phyloP scores from a whole-genome alignment of 2,888 invertebrate species.

The Stenolophus ochropezus region DNA sequence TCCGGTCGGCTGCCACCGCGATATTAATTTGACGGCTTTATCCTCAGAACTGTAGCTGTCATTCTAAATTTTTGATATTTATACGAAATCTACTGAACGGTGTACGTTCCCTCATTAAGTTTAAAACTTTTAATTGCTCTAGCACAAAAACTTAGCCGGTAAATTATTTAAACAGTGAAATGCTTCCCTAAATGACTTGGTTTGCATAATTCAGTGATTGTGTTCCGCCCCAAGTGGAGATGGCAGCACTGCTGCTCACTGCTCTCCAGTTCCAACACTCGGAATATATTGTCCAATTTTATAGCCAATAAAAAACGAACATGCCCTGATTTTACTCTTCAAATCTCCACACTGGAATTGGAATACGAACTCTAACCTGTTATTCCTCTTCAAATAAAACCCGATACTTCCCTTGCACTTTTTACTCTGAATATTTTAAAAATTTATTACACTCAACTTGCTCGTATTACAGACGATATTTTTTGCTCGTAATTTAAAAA shows the following conservation, averaged over 20 bases:
- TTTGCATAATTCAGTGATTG: slow-evolving; percentile 59
- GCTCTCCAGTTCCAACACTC: not conserved
- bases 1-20: slow-evolving; percentile 9
- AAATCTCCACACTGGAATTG: slow-evolving; percentile 35
- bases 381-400: slow-evolving; percentile 11
- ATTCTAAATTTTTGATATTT: slow-evolving; percentile 51
- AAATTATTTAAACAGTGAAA: slow-evolving; percentile 57
- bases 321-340: slow-evolving; percentile 56
- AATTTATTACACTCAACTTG: not conserved
- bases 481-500: too few relatives aligned
- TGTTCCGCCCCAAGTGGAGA: slow-evolving; percentile 10
- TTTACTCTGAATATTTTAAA: not conserved
- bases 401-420: not conserved
- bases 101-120: slow-evolving; percentile 37
- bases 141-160: slow-evolving; percentile 49
- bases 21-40: slow-evolving; percentile 48
- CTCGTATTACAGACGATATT: too few relatives aligned
- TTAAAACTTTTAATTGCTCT: slow-evolving; percentile 51
- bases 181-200: slow-evolving; percentile 50
- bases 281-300: slow-evolving; percentile 55
- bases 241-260: slow-evolving; percentile 37
- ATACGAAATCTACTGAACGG: slow-evolving; percentile 29
- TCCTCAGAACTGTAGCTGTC: slow-evolving; percentile 25
- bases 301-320: slow-evolving; percentile 58
- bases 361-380: slow-evolving; percentile 41